Evolutionary conservation across 2,888 invertebrate species (phyloP).

Genomic region (Synergus umbraculus): DNA sequence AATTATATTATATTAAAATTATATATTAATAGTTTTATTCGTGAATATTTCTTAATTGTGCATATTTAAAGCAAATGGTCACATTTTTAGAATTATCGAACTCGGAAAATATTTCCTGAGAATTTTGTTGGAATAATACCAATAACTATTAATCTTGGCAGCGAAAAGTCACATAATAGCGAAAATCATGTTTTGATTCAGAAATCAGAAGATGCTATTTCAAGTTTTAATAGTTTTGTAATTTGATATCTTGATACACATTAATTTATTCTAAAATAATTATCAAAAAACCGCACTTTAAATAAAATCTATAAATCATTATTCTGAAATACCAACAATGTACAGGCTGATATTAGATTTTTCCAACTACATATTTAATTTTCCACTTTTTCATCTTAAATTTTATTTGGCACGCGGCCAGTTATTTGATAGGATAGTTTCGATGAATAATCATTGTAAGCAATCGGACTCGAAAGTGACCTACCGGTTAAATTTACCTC

Average conservation of each 20-base stretch:
- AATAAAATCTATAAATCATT: not conserved
- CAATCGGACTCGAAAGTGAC: too few species aligned
- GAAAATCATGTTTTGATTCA: not conserved
- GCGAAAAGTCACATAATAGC: slow-evolving; percentile 2
- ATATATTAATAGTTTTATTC: too few species aligned
- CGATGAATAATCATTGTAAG: too few species aligned
- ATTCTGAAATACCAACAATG: not conserved
- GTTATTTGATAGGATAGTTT: not conserved
- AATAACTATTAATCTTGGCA: slow-evolving; percentile 2
- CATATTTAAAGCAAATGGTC: not conserved
- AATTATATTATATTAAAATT: too few species aligned
- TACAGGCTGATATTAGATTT: not conserved
- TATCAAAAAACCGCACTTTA: too few species aligned
- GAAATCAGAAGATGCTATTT: not conserved
- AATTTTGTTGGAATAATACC: slow-evolving; percentile 24
- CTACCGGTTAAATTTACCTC: not conserved
- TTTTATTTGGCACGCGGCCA: not conserved
- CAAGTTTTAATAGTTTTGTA: not conserved
- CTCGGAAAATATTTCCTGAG: not conserved
- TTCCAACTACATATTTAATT: not conserved
- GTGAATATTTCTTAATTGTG: too few species aligned
- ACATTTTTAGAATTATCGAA: not conserved
- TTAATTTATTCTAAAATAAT: too few species aligned
- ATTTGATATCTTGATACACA: not conserved
- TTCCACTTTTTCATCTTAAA: not conserved